These are phyloP conservation scores for Crepidodera aurea DNA, from an alignment of 2,888 invertebrate genomes.

Conservation along the genomic window DNA sequence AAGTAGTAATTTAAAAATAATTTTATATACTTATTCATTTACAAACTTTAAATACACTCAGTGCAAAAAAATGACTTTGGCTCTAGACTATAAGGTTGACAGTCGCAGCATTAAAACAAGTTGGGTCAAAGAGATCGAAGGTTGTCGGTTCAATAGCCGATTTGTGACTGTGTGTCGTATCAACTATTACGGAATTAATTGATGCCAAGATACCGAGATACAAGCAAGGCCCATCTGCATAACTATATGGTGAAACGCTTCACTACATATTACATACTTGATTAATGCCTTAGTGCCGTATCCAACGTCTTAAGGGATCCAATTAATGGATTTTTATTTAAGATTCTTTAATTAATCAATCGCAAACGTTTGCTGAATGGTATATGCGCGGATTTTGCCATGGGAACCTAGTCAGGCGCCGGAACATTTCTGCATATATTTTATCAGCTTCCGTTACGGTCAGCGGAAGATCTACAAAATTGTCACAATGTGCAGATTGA, in stretches of 20 bases:
- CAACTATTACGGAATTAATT: conserved; percentile 46
- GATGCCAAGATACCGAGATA: conserved; percentile 32
- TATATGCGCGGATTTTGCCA: too few species aligned
- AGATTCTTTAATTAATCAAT: conserved; percentile 23
- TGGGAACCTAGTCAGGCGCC: too few species aligned
- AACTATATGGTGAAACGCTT: conserved; percentile 23
- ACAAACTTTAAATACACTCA: too few species aligned
- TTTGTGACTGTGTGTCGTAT: conserved; percentile 39
- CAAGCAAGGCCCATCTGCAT: conserved; percentile 28
- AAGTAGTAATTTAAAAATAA: too few species aligned
- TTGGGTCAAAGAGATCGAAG: conserved; percentile 45
- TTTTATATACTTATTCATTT: too few species aligned
- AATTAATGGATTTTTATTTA: conserved; percentile 24
- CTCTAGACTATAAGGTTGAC: conserved; percentile 1
- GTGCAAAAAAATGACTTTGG: too few species aligned
- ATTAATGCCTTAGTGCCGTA: conserved; percentile 23
- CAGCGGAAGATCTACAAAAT: too few species aligned
- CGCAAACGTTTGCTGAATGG: conserved; percentile 5
- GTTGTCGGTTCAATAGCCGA: conserved; percentile 47
- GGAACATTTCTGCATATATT: too few species aligned
- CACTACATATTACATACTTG: conserved; percentile 11
- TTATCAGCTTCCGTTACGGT: too few species aligned
- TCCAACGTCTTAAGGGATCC: conserved; percentile 13
- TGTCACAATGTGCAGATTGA: too few species aligned
- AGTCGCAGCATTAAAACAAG: conserved; percentile 36